Conservation (phyloP, 1,140 invertebrate genomes). For the Lamellibrachia luymesi region DNA sequence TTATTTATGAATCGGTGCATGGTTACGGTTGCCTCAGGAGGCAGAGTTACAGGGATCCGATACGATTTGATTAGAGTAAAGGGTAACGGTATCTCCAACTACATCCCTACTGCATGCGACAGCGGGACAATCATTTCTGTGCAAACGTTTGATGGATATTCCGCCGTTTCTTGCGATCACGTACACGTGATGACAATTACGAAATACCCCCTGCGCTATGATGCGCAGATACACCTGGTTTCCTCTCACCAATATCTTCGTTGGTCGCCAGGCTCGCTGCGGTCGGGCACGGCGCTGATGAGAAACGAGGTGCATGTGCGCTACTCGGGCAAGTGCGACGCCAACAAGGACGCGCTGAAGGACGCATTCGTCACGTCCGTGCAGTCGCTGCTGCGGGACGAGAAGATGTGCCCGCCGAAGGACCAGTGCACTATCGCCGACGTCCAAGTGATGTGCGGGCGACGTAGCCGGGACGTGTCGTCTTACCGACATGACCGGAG, state of each 20-base stretch:
- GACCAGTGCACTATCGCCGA: not conserved
- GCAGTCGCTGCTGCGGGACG: not conserved
- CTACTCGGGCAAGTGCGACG: not conserved
- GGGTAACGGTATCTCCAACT: too few relatives aligned
- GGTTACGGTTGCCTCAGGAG: too few relatives aligned
- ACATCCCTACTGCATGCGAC: not conserved
- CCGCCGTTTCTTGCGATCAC: too few relatives aligned
- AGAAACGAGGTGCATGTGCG: slow-evolving; percentile 7
- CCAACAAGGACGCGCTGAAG: slow-evolving; percentile 12
- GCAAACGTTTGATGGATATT: too few relatives aligned
- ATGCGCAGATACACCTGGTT: not conserved
- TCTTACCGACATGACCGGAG: too few relatives aligned
- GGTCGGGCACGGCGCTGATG: not conserved
- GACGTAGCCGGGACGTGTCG: not conserved
- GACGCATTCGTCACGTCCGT: slow-evolving; percentile 7
- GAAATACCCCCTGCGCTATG: not conserved
- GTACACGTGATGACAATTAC: not conserved
- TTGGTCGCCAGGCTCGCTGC: not conserved
- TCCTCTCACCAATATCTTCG: not conserved
- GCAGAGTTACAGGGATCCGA: too few relatives aligned
- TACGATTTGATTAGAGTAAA: too few relatives aligned
- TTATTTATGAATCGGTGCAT: too few relatives aligned
- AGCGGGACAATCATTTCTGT: not conserved
- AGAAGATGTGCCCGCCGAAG: not conserved
- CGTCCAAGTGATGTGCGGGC: slow-evolving; percentile 6